Evolutionary conservation across 2,888 invertebrate species (phyloP), one percentile per base, ranked within the genome.

Genomic region (Euzetes globulus): DNA sequence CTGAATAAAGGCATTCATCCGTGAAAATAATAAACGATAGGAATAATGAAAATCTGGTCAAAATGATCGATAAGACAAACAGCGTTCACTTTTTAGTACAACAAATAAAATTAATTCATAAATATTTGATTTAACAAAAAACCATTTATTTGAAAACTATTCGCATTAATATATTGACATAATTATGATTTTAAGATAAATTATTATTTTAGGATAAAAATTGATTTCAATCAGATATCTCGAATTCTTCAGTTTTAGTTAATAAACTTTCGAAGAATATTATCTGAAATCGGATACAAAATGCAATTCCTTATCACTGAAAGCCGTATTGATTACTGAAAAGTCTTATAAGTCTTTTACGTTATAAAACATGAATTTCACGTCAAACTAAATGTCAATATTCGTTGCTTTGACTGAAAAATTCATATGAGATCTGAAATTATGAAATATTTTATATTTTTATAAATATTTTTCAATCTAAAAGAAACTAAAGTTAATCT

Each of bases 351-450:
- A 52, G 52, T 22, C 55, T 58, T 55, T 58, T 3, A 58, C 1
- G 27, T 13, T 22, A 27, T 58, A 58, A 58, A 58, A 58, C 17
- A 11, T 58, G 29, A 27, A 55, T 17, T 25, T 58, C 29, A 27
- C 13, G 22, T 58, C 58, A 58, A 27, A 58, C 29, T 15, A 27
- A 27, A 58, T 15, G 58, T 58, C 58, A 27, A 58, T 29, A 58
- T 58, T 58, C 58, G 41, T 3, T 15, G 13, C 1, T 37, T 37
- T n/a, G 33, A 65, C n/a, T 65, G 11, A 65, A n/a, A 65, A 65
- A 65, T 65, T 33, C 63, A 65, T 65, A 37, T 37, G 37, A 37
- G 17, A 65, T 65, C 15, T 37, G 19, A 65, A 65, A 65, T 65
- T 65, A 65, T 65, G 9, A 29, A 65, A 29, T 37, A 19, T 27